A percentile compares a stretch with the other conserved stretches of the same genome.
Evolutionary conservation across 1,140 invertebrate genomes (phyloP).

Genomic region (Hormaphis cornu): DNA sequence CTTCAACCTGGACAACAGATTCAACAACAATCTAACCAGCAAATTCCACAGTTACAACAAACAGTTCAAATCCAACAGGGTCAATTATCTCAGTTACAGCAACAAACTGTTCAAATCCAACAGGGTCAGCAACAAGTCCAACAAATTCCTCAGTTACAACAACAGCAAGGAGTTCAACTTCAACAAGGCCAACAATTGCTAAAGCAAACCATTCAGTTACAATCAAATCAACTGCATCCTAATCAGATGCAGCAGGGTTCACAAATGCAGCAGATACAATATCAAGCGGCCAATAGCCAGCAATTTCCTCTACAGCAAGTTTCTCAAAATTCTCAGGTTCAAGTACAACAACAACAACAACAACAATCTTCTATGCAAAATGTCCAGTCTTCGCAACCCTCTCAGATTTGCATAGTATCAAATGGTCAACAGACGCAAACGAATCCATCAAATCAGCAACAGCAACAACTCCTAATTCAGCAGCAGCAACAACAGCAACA

Average conservation of each 20-base stretch:
- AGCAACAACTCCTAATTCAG: conserved; percentile 38
- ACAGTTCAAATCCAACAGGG: conserved; percentile 43
- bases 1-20: conserved; percentile 37
- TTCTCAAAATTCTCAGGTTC: conserved; percentile 27
- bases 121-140: conserved; percentile 40
- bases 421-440: conserved; percentile 11
- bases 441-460: conserved; percentile 35
- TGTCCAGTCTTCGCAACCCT: conserved; percentile 7
- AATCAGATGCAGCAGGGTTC: conserved; percentile 36
- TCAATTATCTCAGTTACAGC: conserved; percentile 43
- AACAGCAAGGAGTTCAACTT: conserved; percentile 44
- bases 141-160: conserved; percentile 42
- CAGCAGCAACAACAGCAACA: conserved; percentile 37
- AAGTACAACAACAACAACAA: conserved; percentile 40
- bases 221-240: conserved; percentile 34
- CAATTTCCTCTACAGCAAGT: conserved; percentile 37
- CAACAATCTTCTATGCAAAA: conserved; percentile 31
- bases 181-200: conserved; percentile 45
- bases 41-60: conserved; percentile 43
- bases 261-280: conserved; percentile 42
- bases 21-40: conserved; percentile 40
- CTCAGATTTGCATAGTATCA: conserved; percentile 25
- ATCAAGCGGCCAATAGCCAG: conserved; percentile 43
- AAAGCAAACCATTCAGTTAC: conserved; percentile 46
- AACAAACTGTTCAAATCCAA: conserved; percentile 45